Base-by-base conservation (phyloP, 2,797 vertebrate species). In the Lithobates sylvaticus region DNA sequence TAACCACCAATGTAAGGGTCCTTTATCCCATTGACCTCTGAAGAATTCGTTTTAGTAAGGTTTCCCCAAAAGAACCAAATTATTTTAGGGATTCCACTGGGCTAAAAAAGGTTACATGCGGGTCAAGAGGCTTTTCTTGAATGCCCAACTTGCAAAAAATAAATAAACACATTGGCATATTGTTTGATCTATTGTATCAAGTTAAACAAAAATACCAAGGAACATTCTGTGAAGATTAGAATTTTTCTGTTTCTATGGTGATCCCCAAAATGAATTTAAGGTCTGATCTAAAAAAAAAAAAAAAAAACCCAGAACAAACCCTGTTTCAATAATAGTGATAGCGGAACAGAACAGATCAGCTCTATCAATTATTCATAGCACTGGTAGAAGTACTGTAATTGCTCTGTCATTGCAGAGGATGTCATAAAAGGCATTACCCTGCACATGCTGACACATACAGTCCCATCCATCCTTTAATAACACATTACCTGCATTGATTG, bases 161-260 rank as follows among this genome's bases (percentile, higher is more conserved):
- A 47, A 15, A 39, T 0, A 7, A 7, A 39, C 8, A 10, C 39
- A 13, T n/a, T 1, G 1, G 18, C 29, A 4, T 3, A 83, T 50
- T n/a, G 27, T 36, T 64, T 5, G 32, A 10, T 10, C 23, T 23
- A 27, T 36, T 32, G 39, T 79, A 47, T 26, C 36, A 70, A 12
- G 29, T 36, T n/a, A 21, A 64, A 29, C 2, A 75, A 54, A 54
- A 54, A 18, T 54, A 54, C 1, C 12, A 27, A 68, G 50, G 64
- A 76, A 76, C 29, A 34, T 32, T 81, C 68, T 70, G 42, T 74
- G 64, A 36, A 71, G 21, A 44, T 86, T 12, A 44, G 32, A 79
- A 29, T 81, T 77, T 47, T 26, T n/a, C 50, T 34, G 79, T 86
- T 86, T 86, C 85, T 81, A 87, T 87, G 68, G 80, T 47, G 27